These are phyloP conservation scores for Capromys pilorides DNA, from an alignment of 2,797 vertebrate species.

Conservation along the genomic window DNA sequence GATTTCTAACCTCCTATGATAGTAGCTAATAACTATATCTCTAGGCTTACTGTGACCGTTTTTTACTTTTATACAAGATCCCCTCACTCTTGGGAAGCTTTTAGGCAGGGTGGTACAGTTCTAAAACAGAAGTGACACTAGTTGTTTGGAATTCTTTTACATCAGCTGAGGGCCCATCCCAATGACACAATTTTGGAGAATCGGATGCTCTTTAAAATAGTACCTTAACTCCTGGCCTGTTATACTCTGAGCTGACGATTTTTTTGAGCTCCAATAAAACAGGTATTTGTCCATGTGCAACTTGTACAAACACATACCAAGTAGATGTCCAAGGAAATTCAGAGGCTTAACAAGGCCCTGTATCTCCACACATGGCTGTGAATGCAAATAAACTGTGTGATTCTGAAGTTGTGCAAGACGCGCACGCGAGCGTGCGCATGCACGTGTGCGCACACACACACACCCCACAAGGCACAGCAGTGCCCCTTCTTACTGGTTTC, in stretches of 20 bases:
- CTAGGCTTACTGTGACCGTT: background rate
- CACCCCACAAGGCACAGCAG: background rate
- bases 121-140: conserved; percentile 64
- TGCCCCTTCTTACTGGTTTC: background rate
- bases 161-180: conserved; percentile 61
- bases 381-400: background rate
- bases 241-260: conserved; percentile 52
- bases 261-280: conserved; percentile 35
- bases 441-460: background rate
- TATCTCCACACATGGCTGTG: background rate
- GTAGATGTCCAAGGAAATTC: background rate
- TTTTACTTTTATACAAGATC: background rate
- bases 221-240: conserved; percentile 64
- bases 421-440: conserved; percentile 14
- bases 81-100: background rate
- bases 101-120: background rate
- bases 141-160: conserved; percentile 64
- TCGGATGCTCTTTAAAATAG: conserved; percentile 61
- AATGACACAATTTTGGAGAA: conserved; percentile 61
- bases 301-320: background rate
- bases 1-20: background rate
- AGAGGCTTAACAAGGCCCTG: background rate
- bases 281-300: background rate
- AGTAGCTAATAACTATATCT: background rate
- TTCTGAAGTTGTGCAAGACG: background rate